A percentile compares a stretch with the other conserved stretches of the same genome.
Conservation (phyloP, 2,888 invertebrate species). For the Agrochola macilenta region DNA sequence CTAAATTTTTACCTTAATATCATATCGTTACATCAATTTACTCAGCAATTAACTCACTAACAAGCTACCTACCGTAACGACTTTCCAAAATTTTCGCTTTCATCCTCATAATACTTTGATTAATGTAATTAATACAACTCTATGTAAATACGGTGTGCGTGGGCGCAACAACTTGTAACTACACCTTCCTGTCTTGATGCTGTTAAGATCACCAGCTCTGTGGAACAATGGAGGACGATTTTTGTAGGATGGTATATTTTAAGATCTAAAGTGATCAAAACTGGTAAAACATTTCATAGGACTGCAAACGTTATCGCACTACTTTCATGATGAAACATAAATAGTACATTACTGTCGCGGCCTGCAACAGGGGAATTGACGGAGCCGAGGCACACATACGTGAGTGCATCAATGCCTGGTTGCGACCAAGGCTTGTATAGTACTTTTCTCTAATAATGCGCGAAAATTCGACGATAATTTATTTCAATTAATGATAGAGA, state of each 20-base stretch:
- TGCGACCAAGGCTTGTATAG: too few species aligned
- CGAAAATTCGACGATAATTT: too few species aligned
- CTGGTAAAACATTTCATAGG: background rate
- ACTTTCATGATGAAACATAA: background rate
- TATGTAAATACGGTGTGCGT: constrained; percentile 57
- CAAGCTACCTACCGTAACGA: constrained; percentile 40
- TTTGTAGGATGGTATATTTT: background rate
- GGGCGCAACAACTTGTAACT: constrained; percentile 56
- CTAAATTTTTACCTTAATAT: background rate
- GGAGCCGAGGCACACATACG: too few species aligned
- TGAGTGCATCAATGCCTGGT: too few species aligned
- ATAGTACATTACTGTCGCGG: too few species aligned
- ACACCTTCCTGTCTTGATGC: constrained; percentile 59
- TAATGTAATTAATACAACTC: constrained; percentile 44
- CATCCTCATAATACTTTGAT: constrained; percentile 31
- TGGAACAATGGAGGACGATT: background rate
- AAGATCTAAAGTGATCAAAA: background rate
- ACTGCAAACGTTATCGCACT: background rate
- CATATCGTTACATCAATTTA: constrained; percentile 20
- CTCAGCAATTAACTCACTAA: constrained; percentile 40
- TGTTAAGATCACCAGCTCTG: constrained; percentile 13
- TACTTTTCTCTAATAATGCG: too few species aligned
- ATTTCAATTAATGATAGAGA: too few species aligned
- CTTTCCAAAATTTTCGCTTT: constrained; percentile 61
- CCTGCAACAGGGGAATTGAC: too few species aligned